Evolutionary conservation across 2,113 vertebrate species (phyloP).

Genomic region (Oncorhynchus tshawytscha): DNA sequence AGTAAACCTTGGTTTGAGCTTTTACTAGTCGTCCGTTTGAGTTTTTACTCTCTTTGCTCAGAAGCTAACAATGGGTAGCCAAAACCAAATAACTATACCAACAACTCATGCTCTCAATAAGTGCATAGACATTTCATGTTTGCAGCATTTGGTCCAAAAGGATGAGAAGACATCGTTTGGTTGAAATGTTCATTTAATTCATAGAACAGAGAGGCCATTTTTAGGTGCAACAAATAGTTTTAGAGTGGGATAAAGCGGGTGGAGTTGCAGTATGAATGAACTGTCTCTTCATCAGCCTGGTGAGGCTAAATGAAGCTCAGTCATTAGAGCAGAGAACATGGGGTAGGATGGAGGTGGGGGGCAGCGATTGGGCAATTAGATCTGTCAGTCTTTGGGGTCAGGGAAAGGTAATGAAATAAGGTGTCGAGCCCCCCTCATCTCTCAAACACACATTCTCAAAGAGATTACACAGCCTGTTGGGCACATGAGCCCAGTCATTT

Average conservation of each 20-base stretch:
- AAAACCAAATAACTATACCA: too few species aligned
- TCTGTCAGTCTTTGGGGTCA: conserved; percentile 78
- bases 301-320: conserved; percentile 60
- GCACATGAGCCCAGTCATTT: conserved; percentile 69
- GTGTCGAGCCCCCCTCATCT: conserved; percentile 67
- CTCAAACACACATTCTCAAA: conserved; percentile 72
- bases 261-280: conserved; percentile 58
- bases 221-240: conserved; percentile 62
- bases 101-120: not conserved
- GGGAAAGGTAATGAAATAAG: conserved; percentile 77
- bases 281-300: conserved; percentile 59
- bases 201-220: conserved; percentile 60
- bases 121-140: not conserved
- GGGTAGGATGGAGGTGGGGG: conserved; percentile 30
- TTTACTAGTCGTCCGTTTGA: too few species aligned
- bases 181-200: conserved; percentile 15
- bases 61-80: too few species aligned
- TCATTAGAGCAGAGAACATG: conserved; percentile 61
- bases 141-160: not conserved
- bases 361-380: conserved; percentile 77
- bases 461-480: conserved; percentile 75
- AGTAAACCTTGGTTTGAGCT: too few species aligned
- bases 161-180: conserved; percentile 26
- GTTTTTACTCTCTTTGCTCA: too few species aligned
- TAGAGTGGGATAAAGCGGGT: conserved; percentile 56